Evolutionary conservation across 2,113 vertebrate species (phyloP).

Genomic region (Labeo catla): DNA sequence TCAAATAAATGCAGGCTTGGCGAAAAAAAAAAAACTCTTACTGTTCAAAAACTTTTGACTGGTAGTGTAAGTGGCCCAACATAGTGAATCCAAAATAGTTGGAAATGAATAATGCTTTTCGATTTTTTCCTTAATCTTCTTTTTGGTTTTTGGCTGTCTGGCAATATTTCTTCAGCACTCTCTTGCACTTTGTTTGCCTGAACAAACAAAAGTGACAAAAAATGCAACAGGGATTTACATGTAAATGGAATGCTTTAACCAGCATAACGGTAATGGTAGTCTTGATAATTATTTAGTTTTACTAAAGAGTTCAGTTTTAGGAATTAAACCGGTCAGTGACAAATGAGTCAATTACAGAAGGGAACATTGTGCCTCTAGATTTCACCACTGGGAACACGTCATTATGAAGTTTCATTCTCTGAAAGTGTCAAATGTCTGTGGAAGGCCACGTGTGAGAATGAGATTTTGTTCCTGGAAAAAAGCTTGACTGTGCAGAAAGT

Average conservation of each 20-base stretch:
- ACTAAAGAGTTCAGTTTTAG: neutral
- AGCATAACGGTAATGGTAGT: too few relatives aligned
- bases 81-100: neutral
- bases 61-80: too few relatives aligned
- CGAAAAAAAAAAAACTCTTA: too few relatives aligned
- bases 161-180: neutral
- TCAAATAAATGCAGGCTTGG: too few relatives aligned
- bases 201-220: too few relatives aligned
- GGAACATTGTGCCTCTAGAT: neutral
- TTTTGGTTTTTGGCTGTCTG: neutral
- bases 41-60: too few relatives aligned
- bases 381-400: neutral
- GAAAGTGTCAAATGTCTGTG: conserved; percentile 1
- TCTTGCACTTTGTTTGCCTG: too few relatives aligned
- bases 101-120: neutral
- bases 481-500: neutral
- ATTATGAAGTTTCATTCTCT: neutral
- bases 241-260: too few relatives aligned
- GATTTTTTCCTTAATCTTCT: neutral
- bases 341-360: neutral
- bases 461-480: conserved; percentile 1
- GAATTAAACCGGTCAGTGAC: neutral
- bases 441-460: neutral
- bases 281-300: neutral
- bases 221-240: too few relatives aligned